Evolutionary conservation across 1,140 invertebrate species (phyloP).

Genomic region (Manduca sexta): DNA sequence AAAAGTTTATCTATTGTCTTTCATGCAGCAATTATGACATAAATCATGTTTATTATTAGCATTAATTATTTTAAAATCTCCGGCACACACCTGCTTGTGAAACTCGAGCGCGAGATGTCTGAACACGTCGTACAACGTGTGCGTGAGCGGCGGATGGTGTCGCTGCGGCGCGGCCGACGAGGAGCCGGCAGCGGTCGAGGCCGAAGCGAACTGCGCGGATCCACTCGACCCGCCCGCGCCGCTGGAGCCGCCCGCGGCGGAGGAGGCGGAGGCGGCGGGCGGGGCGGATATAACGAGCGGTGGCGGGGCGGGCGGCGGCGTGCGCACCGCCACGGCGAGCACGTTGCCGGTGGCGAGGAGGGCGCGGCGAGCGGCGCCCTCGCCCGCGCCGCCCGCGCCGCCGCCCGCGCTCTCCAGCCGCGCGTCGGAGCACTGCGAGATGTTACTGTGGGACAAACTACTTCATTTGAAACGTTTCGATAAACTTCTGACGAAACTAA

Average conservation of each 20-base stretch:
- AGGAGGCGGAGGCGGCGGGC: conserved; percentile 10
- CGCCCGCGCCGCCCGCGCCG: conserved; percentile 78
- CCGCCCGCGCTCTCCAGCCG: conserved; percentile 85
- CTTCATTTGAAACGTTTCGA: background rate
- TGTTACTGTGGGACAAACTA: conserved; percentile 19
- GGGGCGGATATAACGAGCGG: too few relatives aligned
- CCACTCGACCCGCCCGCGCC: conserved; percentile 4
- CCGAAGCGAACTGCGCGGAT: conserved; percentile 7
- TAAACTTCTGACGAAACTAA: background rate
- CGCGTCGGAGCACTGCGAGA: conserved; percentile 75
- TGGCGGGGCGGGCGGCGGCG: conserved; percentile 23
- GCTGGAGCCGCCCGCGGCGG: conserved; percentile 16
- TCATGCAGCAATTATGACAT: too few relatives aligned
- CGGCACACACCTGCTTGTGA: conserved; percentile 33
- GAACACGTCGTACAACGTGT: conserved; percentile 53
- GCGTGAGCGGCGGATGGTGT: conserved; percentile 38
- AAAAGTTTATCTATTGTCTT: too few relatives aligned
- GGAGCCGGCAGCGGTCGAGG: background rate
- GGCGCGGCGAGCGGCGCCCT: conserved; percentile 81
- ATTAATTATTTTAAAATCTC: background rate
- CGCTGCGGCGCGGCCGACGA: conserved; percentile 4
- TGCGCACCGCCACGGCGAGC: conserved; percentile 35
- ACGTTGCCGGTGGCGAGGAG: conserved; percentile 60
- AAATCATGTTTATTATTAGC: too few relatives aligned
- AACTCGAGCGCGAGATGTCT: conserved; percentile 52